phyloP scores from a whole-genome alignment of 2,113 vertebrate species.

The Steatornis caripensis region DNA sequence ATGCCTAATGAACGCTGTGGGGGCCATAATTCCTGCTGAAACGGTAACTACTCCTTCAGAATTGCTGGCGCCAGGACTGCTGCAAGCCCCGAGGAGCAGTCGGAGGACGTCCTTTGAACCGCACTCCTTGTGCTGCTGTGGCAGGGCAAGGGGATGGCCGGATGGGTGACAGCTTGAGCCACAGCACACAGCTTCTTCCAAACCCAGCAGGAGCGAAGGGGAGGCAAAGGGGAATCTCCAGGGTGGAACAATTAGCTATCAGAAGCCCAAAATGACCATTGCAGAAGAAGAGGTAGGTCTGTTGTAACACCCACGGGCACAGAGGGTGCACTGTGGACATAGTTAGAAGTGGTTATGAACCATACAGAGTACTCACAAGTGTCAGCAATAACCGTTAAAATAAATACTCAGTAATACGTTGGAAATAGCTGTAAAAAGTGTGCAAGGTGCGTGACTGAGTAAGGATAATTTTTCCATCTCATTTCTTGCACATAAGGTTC shows the following conservation, averaged over 20 bases:
- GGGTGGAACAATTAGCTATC: background rate
- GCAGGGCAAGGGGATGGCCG: background rate
- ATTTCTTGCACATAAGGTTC: background rate
- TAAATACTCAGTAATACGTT: background rate
- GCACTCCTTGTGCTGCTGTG: background rate
- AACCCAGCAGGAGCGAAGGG: background rate
- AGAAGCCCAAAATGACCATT: background rate
- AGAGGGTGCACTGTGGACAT: background rate
- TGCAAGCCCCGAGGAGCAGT: background rate
- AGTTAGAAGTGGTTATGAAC: background rate
- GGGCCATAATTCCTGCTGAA: slow-evolving; percentile 9
- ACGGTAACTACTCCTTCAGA: background rate
- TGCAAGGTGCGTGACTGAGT: background rate
- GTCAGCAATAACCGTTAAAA: background rate
- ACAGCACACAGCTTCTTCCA: background rate
- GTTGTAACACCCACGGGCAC: background rate
- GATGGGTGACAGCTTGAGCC: background rate
- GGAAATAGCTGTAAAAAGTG: background rate
- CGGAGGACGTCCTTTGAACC: background rate
- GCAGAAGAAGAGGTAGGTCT: background rate
- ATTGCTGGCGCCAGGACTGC: background rate
- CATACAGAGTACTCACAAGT: background rate
- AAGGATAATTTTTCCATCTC: background rate
- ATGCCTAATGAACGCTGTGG: background rate
- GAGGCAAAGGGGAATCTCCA: background rate